Evolutionary conservation across 1,140 invertebrate genomes (phyloP).

Genomic region (Artemia franciscana): DNA sequence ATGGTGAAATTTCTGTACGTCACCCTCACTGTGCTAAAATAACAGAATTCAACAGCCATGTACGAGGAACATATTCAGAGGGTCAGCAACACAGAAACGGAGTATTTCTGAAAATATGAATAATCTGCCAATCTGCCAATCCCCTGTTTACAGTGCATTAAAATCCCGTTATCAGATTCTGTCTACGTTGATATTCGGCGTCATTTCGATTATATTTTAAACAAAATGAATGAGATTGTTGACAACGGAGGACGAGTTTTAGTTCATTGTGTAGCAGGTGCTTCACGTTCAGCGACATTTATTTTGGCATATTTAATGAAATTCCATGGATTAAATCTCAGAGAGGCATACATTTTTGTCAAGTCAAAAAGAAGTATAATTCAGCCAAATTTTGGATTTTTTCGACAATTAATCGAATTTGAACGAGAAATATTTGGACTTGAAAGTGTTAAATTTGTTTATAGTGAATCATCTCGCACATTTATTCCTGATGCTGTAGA

Average conservation of each 20-base stretch:
- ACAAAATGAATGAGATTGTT: not conserved
- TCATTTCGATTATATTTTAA: not conserved
- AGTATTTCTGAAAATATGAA: too few species aligned
- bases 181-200: not conserved
- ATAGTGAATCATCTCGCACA: not conserved
- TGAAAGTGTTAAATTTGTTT: not conserved
- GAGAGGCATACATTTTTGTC: conserved; percentile 52
- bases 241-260: not conserved
- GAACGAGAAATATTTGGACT: not conserved
- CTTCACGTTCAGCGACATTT: conserved; percentile 58
- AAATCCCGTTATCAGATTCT: not conserved
- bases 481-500: not conserved
- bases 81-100: too few species aligned
- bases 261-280: conserved; percentile 50
- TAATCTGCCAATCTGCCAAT: not conserved
- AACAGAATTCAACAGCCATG: too few species aligned
- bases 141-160: not conserved
- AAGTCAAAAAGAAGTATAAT: conserved; percentile 40
- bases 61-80: too few species aligned
- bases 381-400: conserved; percentile 71
- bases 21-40: too few species aligned
- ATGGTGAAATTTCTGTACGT: too few species aligned
- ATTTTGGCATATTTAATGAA: conserved; percentile 74
- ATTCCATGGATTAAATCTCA: conserved; percentile 43
- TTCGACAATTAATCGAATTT: conserved; percentile 43